These are phyloP conservation scores for Plotosus lineatus DNA, from an alignment of 2,113 vertebrate genomes.

Conservation along the genomic window DNA sequence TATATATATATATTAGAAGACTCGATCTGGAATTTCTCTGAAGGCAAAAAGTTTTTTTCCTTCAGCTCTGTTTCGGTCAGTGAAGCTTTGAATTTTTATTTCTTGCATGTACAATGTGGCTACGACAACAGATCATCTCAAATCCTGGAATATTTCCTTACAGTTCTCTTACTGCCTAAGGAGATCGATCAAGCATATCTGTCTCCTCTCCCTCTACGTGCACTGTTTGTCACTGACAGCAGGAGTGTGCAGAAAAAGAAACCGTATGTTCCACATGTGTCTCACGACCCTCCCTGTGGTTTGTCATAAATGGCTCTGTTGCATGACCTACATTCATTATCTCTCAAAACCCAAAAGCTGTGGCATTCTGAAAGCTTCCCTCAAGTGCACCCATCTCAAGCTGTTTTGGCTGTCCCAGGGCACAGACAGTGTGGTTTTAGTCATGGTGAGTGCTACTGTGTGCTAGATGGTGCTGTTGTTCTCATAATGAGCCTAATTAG, in stretches of 20 bases:
- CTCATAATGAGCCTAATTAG: conserved; percentile 35
- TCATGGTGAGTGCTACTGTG: conserved; percentile 30
- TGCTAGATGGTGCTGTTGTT: conserved; percentile 63
- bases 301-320: conserved; percentile 17
- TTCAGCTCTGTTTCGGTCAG: background rate
- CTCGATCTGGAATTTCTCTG: background rate
- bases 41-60: background rate
- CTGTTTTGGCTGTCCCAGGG: background rate
- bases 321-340: conserved; percentile 42
- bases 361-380: background rate
- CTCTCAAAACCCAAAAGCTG: conserved; percentile 22
- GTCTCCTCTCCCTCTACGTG: conserved; percentile 12
- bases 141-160: conserved; percentile 2
- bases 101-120: background rate
- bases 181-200: background rate
- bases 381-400: background rate
- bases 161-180: background rate
- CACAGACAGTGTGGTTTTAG: conserved; percentile 12
- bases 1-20: background rate
- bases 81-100: background rate
- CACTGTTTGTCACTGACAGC: background rate
- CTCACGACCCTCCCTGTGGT: background rate
- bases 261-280: background rate
- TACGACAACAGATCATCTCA: background rate
- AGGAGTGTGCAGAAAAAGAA: background rate